Conservation (phyloP, 2,113 vertebrate species). For the Hippopotamus amphibius region DNA sequence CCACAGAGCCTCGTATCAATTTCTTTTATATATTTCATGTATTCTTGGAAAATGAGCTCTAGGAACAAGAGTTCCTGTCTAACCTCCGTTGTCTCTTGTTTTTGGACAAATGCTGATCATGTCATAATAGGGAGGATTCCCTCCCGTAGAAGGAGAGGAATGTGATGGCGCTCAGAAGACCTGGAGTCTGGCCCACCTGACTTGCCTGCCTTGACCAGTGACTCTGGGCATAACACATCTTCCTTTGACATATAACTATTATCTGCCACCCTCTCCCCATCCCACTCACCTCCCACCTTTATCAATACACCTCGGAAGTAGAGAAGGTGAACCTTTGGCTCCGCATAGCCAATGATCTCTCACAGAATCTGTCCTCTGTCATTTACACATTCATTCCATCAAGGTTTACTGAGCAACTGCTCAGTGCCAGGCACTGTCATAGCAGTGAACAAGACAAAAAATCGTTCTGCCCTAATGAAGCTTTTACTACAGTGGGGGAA, state of each 20-base stretch:
- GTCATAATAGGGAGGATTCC: neutral
- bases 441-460: neutral
- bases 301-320: neutral
- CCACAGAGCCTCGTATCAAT: slow-evolving; percentile 58
- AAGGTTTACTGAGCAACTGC: neutral
- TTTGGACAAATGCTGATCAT: neutral
- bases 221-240: neutral
- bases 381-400: neutral
- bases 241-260: neutral
- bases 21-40: slow-evolving; percentile 67
- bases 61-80: slow-evolving; percentile 19
- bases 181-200: neutral
- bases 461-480: neutral
- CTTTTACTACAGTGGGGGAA: neutral
- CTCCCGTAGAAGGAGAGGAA: neutral
- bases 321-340: neutral
- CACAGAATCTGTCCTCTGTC: neutral
- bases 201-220: neutral
- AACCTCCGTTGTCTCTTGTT: slow-evolving; percentile 16
- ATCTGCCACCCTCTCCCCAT: neutral
- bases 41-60: slow-evolving; percentile 68
- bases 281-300: neutral
- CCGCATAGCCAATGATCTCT: neutral
- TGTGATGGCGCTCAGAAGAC: rapidly evolving
- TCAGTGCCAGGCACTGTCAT: neutral